Evolutionary conservation across 2,113 vertebrate genomes (phyloP).

Genomic region (Mobula birostris): DNA sequence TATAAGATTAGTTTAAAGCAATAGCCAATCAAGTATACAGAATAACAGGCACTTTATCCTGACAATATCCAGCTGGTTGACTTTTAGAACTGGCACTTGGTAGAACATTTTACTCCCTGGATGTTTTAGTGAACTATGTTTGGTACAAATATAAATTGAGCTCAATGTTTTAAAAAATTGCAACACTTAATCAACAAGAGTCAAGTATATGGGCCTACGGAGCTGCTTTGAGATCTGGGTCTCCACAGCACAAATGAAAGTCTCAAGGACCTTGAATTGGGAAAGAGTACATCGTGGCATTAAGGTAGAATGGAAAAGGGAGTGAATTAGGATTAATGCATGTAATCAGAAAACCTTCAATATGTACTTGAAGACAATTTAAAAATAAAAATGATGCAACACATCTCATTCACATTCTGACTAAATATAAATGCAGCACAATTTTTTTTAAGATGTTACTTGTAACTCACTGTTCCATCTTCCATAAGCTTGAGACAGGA

Average conservation of each 20-base stretch:
- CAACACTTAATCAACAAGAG: neutral
- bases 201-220: neutral
- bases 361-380: neutral
- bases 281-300: neutral
- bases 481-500: slow-evolving; percentile 96
- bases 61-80: slow-evolving; percentile 7
- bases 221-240: neutral
- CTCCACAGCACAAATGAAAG: neutral
- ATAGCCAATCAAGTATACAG: neutral
- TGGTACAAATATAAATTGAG: neutral
- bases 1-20: neutral
- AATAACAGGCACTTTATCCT: neutral
- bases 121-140: neutral
- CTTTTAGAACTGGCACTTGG: neutral
- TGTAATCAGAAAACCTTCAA: neutral
- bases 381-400: neutral
- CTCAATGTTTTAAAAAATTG: neutral
- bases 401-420: neutral
- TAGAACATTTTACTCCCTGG: neutral
- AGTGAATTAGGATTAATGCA: neutral
- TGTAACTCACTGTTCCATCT: slow-evolving; percentile 82
- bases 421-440: neutral
- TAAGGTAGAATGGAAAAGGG: neutral
- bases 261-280: neutral
- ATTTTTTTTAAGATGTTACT: neutral